Evolutionary conservation across 2,797 vertebrate genomes (phyloP).

Genomic region (Enteromius afrohamiltoni): DNA sequence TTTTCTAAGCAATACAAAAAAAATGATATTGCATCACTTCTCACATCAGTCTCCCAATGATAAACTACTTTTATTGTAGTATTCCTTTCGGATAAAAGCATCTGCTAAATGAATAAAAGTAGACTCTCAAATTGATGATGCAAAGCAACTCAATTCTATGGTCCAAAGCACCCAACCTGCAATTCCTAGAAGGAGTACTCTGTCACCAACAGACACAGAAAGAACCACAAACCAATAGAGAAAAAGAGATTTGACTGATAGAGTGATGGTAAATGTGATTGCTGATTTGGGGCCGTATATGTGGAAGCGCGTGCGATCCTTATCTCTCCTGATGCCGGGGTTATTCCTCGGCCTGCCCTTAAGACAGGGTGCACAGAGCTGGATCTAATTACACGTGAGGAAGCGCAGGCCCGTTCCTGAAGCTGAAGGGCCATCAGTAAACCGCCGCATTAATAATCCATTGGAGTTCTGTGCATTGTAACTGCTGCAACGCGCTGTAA

Average conservation of each 20-base stretch:
- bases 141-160: constrained; percentile 5
- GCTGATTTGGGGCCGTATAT: constrained; percentile 67
- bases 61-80: constrained; percentile 5
- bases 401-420: constrained; percentile 79
- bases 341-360: constrained; percentile 64
- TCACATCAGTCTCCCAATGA: neutral
- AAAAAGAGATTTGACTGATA: constrained; percentile 48
- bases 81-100: constrained; percentile 14
- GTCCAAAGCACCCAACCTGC: constrained; percentile 17
- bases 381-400: constrained; percentile 87
- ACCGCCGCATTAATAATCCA: constrained; percentile 88
- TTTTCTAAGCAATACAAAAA: neutral
- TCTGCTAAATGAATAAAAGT: constrained; percentile 26
- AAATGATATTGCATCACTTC: neutral
- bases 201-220: constrained; percentile 21
- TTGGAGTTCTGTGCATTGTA: constrained; percentile 87
- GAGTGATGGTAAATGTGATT: constrained; percentile 54
- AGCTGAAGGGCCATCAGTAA: constrained; percentile 88
- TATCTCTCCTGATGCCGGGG: constrained; percentile 81
- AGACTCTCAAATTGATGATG: constrained; percentile 18
- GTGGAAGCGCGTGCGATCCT: constrained; percentile 74
- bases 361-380: constrained; percentile 72
- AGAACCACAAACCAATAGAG: constrained; percentile 12
- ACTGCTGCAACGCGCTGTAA: constrained; percentile 90
- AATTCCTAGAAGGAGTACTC: constrained; percentile 16